These are phyloP conservation scores for Choloepus didactylus DNA, from an alignment of 2,797 vertebrate species.

Conservation along the genomic window DNA sequence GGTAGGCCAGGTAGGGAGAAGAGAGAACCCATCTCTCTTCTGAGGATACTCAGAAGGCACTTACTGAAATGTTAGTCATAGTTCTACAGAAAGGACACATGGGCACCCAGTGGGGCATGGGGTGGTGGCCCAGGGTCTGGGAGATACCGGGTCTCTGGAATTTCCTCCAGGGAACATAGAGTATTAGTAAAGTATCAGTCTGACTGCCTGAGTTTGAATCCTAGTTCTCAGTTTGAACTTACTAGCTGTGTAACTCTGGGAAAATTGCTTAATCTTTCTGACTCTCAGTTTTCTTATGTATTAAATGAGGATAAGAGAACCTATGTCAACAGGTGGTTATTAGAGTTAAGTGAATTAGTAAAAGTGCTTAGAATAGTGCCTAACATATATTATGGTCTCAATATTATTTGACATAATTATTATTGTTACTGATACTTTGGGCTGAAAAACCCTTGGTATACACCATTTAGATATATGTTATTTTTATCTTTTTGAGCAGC, in stretches of 20 bases:
- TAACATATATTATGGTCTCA: not conserved
- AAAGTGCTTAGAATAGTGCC: not conserved
- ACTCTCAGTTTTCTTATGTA: not conserved
- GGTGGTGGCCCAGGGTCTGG: not conserved
- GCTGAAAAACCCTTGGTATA: not conserved
- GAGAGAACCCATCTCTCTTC: not conserved
- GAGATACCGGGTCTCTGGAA: not conserved
- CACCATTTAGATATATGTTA: not conserved
- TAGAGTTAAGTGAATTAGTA: constrained; percentile 25
- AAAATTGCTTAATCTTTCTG: not conserved
- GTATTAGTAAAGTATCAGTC: not conserved
- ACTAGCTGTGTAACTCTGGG: not conserved
- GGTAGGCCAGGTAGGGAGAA: not conserved
- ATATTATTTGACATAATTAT: not conserved
- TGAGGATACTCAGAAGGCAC: too few species aligned
- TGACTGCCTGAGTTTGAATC: not conserved
- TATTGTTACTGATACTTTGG: not conserved
- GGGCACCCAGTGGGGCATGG: too few species aligned
- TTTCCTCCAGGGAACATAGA: not conserved
- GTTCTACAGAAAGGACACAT: not conserved
- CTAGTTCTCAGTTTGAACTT: too few species aligned
- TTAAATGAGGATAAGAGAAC: not conserved
- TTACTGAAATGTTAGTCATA: not conserved
- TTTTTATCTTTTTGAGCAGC: not conserved
- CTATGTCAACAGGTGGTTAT: not conserved